These are phyloP conservation scores for Dasyornis broadbenti DNA, from an alignment of 2,113 vertebrate species.

Conservation along the genomic window DNA sequence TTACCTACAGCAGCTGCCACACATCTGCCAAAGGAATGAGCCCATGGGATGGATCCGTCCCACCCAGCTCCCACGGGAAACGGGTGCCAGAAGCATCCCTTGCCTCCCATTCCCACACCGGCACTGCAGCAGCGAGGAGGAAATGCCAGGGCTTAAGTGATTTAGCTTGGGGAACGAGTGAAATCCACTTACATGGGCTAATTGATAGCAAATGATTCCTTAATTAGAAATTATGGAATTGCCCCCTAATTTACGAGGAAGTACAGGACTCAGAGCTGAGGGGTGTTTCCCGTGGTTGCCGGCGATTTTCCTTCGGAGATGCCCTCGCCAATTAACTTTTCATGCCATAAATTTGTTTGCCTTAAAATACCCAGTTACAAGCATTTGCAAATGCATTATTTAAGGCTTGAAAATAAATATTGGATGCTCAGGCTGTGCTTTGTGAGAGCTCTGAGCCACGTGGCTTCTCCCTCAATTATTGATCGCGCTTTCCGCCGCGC, in stretches of 20 bases:
- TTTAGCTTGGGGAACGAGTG: not conserved
- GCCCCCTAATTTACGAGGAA: not conserved
- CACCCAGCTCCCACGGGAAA: not conserved
- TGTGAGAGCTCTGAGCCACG: not conserved
- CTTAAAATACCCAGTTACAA: not conserved
- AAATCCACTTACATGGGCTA: not conserved
- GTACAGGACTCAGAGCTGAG: not conserved
- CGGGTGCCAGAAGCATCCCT: not conserved
- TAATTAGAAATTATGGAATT: not conserved
- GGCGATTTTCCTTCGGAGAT: not conserved
- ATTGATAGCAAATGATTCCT: not conserved
- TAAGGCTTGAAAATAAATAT: constrained; percentile 38
- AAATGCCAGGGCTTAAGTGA: constrained; percentile 23
- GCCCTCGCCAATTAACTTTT: constrained; percentile 22
- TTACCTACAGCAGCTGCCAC: not conserved
- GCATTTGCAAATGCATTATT: constrained; percentile 18
- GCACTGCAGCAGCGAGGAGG: not conserved
- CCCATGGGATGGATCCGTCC: too few relatives aligned
- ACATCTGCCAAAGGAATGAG: not conserved
- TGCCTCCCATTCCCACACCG: fast-evolving
- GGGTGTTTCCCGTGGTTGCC: not conserved
- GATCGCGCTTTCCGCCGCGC: not conserved
- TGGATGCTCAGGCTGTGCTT: not conserved
- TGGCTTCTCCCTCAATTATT: constrained; percentile 27
- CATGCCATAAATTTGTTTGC: constrained; percentile 3